phyloP scores from a whole-genome alignment of 2,888 invertebrate species.

The Cosmopolites sordidus region DNA sequence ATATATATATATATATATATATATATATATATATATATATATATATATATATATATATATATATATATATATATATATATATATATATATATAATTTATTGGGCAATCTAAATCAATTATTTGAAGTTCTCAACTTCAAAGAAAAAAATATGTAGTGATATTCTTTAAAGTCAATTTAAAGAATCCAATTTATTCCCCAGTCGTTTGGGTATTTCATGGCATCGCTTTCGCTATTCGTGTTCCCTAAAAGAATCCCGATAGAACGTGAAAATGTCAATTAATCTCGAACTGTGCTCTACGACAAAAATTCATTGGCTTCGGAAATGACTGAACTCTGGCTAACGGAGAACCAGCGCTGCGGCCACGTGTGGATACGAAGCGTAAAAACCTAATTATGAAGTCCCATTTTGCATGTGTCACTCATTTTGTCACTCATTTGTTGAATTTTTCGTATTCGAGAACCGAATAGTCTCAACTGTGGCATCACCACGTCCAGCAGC shows the following conservation, averaged over 20 bases:
- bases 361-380: constrained; percentile 47
- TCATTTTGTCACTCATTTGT: constrained; percentile 36
- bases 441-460: neutral
- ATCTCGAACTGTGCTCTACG: constrained; percentile 24
- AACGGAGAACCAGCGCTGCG: constrained; percentile 46
- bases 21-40: too few species aligned
- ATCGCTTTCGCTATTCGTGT: neutral
- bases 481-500: neutral
- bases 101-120: too few species aligned
- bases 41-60: too few species aligned
- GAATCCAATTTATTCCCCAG: too few species aligned
- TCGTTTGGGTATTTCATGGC: too few species aligned
- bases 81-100: too few species aligned
- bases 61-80: too few species aligned
- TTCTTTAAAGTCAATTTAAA: too few species aligned
- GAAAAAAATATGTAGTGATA: too few species aligned
- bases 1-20: too few species aligned
- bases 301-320: constrained; percentile 30
- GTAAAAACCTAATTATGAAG: constrained; percentile 44
- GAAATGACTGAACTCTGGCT: constrained; percentile 34
- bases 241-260: constrained; percentile 25
- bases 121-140: too few species aligned
- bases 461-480: neutral
- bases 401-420: constrained; percentile 47
- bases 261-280: constrained; percentile 29